Evolutionary conservation across 2,113 vertebrate genomes (phyloP).

Genomic region (Peucedramus taeniatus): DNA sequence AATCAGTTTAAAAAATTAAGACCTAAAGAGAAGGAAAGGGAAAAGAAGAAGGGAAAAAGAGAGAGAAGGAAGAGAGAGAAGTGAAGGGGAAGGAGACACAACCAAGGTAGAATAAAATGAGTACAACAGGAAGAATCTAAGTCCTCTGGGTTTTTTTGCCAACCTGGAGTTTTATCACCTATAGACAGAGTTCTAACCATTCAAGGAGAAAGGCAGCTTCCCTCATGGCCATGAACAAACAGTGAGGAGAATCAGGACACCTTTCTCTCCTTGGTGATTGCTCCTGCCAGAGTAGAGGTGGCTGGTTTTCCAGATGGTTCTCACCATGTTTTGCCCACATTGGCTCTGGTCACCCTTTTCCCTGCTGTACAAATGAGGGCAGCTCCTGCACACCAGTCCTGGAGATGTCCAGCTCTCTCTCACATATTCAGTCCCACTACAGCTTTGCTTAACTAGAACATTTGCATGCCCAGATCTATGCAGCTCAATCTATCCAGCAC

Average conservation of each 20-base stretch:
- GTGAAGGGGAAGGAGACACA: background rate
- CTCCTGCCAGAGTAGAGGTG: background rate
- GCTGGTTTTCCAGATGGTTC: background rate
- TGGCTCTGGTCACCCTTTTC: background rate
- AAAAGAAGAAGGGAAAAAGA: background rate
- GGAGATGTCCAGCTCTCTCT: background rate
- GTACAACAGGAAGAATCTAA: background rate
- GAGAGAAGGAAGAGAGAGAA: background rate
- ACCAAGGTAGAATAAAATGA: background rate
- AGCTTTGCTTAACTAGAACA: background rate
- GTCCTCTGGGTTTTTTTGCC: background rate
- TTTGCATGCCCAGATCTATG: background rate
- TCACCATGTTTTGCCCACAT: background rate
- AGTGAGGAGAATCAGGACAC: background rate
- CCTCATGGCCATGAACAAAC: background rate
- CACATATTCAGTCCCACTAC: rapidly evolving
- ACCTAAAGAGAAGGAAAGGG: background rate
- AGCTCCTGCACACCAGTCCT: background rate
- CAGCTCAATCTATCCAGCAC: background rate
- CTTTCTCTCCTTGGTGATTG: background rate
- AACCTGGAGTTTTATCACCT: background rate
- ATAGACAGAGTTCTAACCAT: background rate
- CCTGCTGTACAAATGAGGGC: background rate
- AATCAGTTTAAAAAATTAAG: constrained; percentile 15
- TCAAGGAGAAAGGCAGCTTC: background rate